phyloP scores from a whole-genome alignment of 53 echinoderm and acorn worm genomes.

The Astropecten irregularis region DNA sequence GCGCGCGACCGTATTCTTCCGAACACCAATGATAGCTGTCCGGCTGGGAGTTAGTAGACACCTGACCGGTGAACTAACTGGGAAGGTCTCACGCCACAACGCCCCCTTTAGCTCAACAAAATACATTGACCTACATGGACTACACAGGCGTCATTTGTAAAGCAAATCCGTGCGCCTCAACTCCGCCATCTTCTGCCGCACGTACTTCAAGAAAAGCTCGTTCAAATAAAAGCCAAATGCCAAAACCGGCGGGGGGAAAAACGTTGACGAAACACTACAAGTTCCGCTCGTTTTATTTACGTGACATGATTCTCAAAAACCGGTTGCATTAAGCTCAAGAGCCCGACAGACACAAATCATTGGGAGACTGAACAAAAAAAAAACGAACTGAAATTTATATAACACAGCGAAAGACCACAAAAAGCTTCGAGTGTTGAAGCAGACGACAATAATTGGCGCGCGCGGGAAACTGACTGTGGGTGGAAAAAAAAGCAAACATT shows the following conservation, averaged over 20 bases:
- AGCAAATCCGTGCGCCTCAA: background rate
- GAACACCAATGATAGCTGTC: no score
- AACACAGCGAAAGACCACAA: background rate
- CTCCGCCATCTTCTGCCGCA: background rate
- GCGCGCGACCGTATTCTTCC: no score
- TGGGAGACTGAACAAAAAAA: background rate
- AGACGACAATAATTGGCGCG: background rate
- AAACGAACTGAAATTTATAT: background rate
- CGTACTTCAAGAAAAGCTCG: background rate
- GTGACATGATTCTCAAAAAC: conserved; percentile 21
- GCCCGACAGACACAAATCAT: background rate
- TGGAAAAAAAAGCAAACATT: conserved; percentile 5
- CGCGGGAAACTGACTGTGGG: background rate
- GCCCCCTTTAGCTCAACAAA: conserved; percentile 4
- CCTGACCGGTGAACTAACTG: no score
- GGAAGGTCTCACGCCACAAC: no score
- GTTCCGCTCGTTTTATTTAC: conserved; percentile 4
- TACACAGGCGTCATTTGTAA: background rate
- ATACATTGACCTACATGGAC: conserved; percentile 13
- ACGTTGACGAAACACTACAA: conserved; percentile 16
- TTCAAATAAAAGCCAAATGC: conserved; percentile 22
- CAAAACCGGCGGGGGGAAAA: background rate
- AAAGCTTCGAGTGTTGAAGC: background rate
- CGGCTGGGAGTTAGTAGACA: no score
- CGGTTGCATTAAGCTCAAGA: background rate